These are phyloP conservation scores for Laodelphax striatellus DNA, from an alignment of 1,140 invertebrate genomes.

Conservation along the genomic window DNA sequence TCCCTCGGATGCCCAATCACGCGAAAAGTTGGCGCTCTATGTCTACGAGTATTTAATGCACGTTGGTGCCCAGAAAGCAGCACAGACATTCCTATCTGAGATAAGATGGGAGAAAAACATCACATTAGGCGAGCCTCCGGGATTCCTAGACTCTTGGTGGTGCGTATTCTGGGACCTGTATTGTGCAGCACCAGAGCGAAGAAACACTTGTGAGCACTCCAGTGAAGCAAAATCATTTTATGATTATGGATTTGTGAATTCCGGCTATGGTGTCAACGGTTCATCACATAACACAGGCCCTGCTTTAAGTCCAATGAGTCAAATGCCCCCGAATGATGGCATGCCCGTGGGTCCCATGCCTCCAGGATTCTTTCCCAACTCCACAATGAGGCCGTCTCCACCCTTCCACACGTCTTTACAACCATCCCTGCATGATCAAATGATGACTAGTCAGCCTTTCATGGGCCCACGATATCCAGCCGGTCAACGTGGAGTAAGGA, in stretches of 20 bases:
- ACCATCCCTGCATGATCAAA: constrained; percentile 70
- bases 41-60: constrained; percentile 99
- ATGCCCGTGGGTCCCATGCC: constrained; percentile 85
- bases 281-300: constrained; percentile 86
- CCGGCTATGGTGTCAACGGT: constrained; percentile 91
- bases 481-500: constrained; percentile 77
- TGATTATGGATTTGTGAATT: constrained; percentile 96
- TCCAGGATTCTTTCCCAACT: constrained; percentile 87
- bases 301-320: constrained; percentile 65
- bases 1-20: constrained; percentile 86
- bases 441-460: constrained; percentile 82
- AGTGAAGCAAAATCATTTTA: constrained; percentile 99
- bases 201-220: constrained; percentile 95
- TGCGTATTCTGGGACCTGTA: constrained; percentile 99
- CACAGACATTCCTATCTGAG: constrained; percentile 95
- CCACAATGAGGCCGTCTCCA: constrained; percentile 81
- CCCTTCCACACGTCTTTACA: constrained; percentile 78
- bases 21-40: constrained; percentile 95
- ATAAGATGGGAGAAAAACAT: constrained; percentile 96
- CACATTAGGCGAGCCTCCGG: constrained; percentile 91
- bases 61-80: constrained; percentile 95
- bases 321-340: constrained; percentile 81
- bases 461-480: constrained; percentile 90
- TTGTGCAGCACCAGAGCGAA: constrained; percentile 91
- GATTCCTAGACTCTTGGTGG: constrained; percentile 98